Evolutionary conservation across 2,888 invertebrate species (phyloP), one percentile per base, ranked within the genome.

Genomic region (Pandemis corylana): DNA sequence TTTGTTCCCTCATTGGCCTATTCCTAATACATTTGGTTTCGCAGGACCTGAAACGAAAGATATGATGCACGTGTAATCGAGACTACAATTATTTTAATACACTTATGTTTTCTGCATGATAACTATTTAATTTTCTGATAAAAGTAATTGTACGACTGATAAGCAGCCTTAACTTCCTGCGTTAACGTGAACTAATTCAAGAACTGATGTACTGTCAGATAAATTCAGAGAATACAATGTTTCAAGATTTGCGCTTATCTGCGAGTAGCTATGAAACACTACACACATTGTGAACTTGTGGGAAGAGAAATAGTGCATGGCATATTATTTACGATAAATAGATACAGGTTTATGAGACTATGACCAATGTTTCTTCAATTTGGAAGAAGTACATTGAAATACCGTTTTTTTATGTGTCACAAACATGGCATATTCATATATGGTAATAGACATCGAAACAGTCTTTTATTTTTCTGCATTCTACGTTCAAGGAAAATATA

Each of bases 11-110:
- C 88, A 90, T 78, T 90, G 87, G 42, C 75, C 70, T 68, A 70
- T 49, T n/a, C 76, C 74, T 77, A 87, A 78, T 56, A 90, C 86
- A 69, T 77, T 85, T 65, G 91, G 91, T 76, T 91, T 91, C 42
- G 81, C 84, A 71, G 88, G 85, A 62, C 85, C 91, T 91, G 87
- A 12, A 87, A 87, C 13, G 77, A 74, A 65, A 75, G 62, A 44
- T 66, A 62, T 42, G 28, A 7, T 7, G 28, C 5, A 36, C 6
- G 5, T 20, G 10, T 64, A 46, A 64, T 20, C 15, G 6, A 15
- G 15, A 56, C n/a, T 9, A 9, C 20, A 56, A 56, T 28, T 28
- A 59, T 59, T 28, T 59, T 4, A 28, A 59, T 28, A 12, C 5
- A 59, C n/a, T 15, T 51, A 0, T 56, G 53, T 56, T 56, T 59